phyloP scores from a whole-genome alignment of 2,888 invertebrate genomes.

The Drosophila putrida region DNA sequence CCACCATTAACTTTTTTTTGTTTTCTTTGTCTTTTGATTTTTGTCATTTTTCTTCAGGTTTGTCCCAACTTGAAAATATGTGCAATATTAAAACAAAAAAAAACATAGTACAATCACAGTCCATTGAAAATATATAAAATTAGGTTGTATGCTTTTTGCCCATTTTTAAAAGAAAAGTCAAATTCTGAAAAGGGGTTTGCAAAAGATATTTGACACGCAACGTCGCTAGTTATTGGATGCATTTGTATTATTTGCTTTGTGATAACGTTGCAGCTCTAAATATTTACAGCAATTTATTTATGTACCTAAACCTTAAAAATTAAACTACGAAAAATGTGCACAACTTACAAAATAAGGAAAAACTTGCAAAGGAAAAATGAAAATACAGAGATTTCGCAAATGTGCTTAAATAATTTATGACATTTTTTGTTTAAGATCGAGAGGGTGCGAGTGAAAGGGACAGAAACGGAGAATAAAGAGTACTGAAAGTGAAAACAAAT shows the following conservation, averaged over 20 bases:
- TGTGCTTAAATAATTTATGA: slow-evolving; percentile 81
- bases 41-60: slow-evolving; percentile 23
- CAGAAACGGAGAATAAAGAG: slow-evolving; percentile 17
- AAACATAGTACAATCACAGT: slow-evolving; percentile 74
- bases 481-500: slow-evolving; percentile 22
- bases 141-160: slow-evolving; percentile 62
- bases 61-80: slow-evolving; percentile 49
- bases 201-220: slow-evolving; percentile 42
- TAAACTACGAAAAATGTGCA: slow-evolving; percentile 66
- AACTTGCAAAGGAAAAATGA: slow-evolving; percentile 21
- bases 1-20: slow-evolving; percentile 58
- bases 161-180: slow-evolving; percentile 36
- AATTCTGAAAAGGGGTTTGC: slow-evolving; percentile 50
- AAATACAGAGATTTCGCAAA: slow-evolving; percentile 33
- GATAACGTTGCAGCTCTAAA: slow-evolving; percentile 49
- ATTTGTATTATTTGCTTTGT: slow-evolving; percentile 42
- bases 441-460: slow-evolving; percentile 1
- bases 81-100: slow-evolving; percentile 64
- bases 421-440: slow-evolving; percentile 33
- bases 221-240: slow-evolving; percentile 32
- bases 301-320: slow-evolving; percentile 79
- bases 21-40: slow-evolving; percentile 42
- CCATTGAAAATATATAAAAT: slow-evolving; percentile 77
- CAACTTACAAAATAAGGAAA: slow-evolving; percentile 58
- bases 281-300: slow-evolving; percentile 76